phyloP scores from a whole-genome alignment of 2,888 invertebrate genomes.

The Drosophila kokeensis region DNA sequence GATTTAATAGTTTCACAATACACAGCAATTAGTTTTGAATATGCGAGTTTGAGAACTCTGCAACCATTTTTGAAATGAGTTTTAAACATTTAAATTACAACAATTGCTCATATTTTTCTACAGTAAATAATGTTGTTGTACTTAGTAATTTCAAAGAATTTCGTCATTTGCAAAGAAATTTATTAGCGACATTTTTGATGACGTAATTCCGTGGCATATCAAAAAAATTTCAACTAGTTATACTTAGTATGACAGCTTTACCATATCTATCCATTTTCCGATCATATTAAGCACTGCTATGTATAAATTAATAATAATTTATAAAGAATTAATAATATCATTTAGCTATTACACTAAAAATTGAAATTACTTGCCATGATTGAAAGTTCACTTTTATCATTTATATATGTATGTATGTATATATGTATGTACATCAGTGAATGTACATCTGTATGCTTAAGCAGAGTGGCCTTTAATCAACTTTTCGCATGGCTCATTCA shows the following conservation, averaged over 20 bases:
- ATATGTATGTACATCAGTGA: neutral
- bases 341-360: neutral
- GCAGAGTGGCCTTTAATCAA: slow-evolving; percentile 6
- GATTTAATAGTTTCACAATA: slow-evolving; percentile 8
- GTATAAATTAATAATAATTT: neutral
- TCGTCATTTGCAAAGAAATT: slow-evolving; percentile 8
- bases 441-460: neutral
- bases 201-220: neutral
- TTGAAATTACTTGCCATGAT: neutral
- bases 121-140: neutral
- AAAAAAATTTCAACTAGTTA: neutral
- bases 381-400: neutral
- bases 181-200: neutral
- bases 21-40: neutral
- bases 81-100: neutral
- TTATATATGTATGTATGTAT: neutral
- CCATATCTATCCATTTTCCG: neutral
- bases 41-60: neutral
- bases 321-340: neutral
- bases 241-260: neutral
- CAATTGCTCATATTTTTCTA: neutral
- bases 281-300: neutral
- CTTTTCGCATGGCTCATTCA: slow-evolving; percentile 36
- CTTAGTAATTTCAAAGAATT: slow-evolving; percentile 13
- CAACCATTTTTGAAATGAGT: neutral